Evolutionary conservation across 2,888 invertebrate species (phyloP).

Genomic region (Coleophora deauratella): DNA sequence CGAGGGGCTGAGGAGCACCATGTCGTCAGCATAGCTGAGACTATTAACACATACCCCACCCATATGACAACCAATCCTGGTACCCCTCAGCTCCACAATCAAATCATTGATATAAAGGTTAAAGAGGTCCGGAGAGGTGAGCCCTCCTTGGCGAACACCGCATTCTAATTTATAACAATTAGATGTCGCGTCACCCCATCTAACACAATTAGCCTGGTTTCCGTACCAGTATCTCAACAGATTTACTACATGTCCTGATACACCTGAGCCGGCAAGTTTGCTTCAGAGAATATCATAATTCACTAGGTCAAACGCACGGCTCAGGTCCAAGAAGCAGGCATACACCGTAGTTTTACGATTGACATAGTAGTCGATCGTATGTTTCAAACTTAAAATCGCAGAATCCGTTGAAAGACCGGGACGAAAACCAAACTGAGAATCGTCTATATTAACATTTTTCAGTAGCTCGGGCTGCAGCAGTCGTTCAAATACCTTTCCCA

Average conservation of each 20-base stretch:
- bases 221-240: slow-evolving; percentile 13
- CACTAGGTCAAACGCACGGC: slow-evolving; percentile 16
- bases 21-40: slow-evolving; percentile 13
- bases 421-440: slow-evolving; percentile 17
- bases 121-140: slow-evolving; percentile 16
- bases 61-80: slow-evolving; percentile 5
- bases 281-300: slow-evolving; percentile 16
- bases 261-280: slow-evolving; percentile 9
- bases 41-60: slow-evolving; percentile 8
- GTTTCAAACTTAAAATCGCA: slow-evolving; percentile 14
- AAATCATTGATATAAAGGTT: slow-evolving; percentile 11
- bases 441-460: slow-evolving; percentile 5
- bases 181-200: slow-evolving; percentile 11
- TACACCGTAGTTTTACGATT: slow-evolving; percentile 7
- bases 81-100: slow-evolving; percentile 10
- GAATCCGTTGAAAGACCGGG: slow-evolving; percentile 14
- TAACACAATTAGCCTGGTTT: slow-evolving; percentile 10
- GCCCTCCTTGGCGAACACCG: slow-evolving; percentile 16
- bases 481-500: slow-evolving; percentile 14
- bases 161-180: slow-evolving; percentile 14
- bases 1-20: slow-evolving; percentile 12
- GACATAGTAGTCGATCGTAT: slow-evolving; percentile 8
- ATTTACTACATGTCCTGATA: slow-evolving; percentile 9
- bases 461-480: slow-evolving; percentile 9
- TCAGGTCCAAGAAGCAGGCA: slow-evolving; percentile 15